Conservation (phyloP, 2,113 vertebrate species). For the Elephantulus edwardii region DNA sequence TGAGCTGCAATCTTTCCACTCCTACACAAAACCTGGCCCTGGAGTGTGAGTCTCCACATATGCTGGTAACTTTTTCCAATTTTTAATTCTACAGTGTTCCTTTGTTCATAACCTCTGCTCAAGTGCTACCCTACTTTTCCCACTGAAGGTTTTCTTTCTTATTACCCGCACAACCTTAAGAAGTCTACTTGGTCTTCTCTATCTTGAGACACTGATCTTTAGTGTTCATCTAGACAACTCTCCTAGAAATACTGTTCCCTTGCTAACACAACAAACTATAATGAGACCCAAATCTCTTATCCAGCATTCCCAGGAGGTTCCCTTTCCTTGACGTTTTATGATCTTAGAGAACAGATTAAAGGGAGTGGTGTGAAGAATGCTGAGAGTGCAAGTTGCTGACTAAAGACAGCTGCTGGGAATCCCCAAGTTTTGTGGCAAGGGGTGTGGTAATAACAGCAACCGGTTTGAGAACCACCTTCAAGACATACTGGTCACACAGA, state of each 20-base stretch:
- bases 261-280: constrained; percentile 42
- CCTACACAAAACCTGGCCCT: constrained; percentile 73
- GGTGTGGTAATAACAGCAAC: constrained; percentile 63
- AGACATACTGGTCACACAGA: constrained; percentile 26
- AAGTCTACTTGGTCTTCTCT: not conserved
- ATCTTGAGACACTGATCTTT: constrained; percentile 13
- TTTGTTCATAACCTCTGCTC: not conserved
- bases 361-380: constrained; percentile 43
- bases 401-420: constrained; percentile 76
- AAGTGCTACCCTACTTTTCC: not conserved
- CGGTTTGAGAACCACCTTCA: constrained; percentile 49
- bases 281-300: constrained; percentile 36
- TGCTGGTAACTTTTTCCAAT: constrained; percentile 44
- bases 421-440: constrained; percentile 60
- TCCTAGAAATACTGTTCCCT: not conserved
- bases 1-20: constrained; percentile 70
- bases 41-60: constrained; percentile 14
- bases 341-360: constrained; percentile 49
- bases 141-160: constrained; percentile 57
- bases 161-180: constrained; percentile 8
- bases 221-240: constrained; percentile 1
- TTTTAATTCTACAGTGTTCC: constrained; percentile 55
- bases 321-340: constrained; percentile 45
- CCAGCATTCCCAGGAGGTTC: constrained; percentile 22
- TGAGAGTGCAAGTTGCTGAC: constrained; percentile 56